Base-by-base conservation (phyloP, 2,113 vertebrate species). In the Trematomus loennbergii region DNA sequence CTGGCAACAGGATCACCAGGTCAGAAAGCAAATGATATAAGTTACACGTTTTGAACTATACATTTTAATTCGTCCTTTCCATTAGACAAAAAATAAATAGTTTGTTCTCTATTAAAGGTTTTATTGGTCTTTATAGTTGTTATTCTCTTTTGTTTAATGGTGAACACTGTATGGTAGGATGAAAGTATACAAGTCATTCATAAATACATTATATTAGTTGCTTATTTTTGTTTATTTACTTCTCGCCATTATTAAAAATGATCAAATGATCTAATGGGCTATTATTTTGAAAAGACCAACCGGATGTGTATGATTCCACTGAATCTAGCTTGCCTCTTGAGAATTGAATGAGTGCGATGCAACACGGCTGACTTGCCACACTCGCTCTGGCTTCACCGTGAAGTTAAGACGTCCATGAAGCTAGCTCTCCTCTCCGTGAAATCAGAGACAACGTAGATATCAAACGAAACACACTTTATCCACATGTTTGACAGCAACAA, bases 241-340 rank as follows among this genome's bases (percentile, higher is more conserved):
- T 40, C 2, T 11, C 4, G 25, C 6, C 9, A 1, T 55, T 9
- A 1, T 13, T 0, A n/a, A 9, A 71, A 9, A n/a, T 6, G 3
- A 1, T 29, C 12, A 2, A 1, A 1, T 12, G 1, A 6, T 4
- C 18, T 0, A 3, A 5, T 40, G 8, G 7, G 16, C 67, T 72
- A 1, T 86, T 90, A 89, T 61, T 90, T 58, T 83, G 89, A 89
- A 88, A 81, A 3, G 3, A 2, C 1, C 0, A 13, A 33, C 36
- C 76, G 87, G 92, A 90, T 0, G 25, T 55, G 0, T 0, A 0
- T 1, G 0, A 3, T 33, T 0, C 9, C 1, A 33, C 5, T n/a
- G 1, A 29, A 5, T 17, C 43, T 12, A 6, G 5, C 60, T 76
- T 60, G 33, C n/a, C 52, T 9, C 0, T 1, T 5, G 59, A 66